A percentile compares a stretch with the other conserved stretches of the same genome.
These are phyloP conservation scores for Lethrus apterus DNA, from an alignment of 1,140 invertebrate species.

Conservation along the genomic window DNA sequence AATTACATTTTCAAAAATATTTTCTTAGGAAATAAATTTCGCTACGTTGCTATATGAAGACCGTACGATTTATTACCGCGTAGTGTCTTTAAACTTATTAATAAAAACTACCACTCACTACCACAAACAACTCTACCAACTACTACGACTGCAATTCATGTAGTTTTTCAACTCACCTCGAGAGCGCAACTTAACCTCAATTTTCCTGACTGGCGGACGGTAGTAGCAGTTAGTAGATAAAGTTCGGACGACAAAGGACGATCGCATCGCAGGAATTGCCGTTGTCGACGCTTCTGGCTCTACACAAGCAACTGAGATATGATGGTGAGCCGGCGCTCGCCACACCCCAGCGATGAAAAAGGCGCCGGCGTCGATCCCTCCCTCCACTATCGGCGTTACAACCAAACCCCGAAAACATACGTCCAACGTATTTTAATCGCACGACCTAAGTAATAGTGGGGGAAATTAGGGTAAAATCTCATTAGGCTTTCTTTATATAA, in stretches of 20 bases:
- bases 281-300: conserved; percentile 21
- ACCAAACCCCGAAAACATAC: conserved; percentile 15
- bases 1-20: no score
- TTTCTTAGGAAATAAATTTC: no score
- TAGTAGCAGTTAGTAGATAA: not conserved
- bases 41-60: no score
- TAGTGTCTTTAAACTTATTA: no score
- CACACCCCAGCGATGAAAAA: conserved; percentile 29
- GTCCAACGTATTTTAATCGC: conserved; percentile 11
- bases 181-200: conserved; percentile 13
- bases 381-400: conserved; percentile 4
- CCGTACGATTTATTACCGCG: no score
- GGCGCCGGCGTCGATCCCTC: conserved; percentile 31
- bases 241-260: conserved; percentile 4
- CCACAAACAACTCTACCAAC: no score
- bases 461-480: conserved; percentile 11
- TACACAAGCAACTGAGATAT: conserved; percentile 32
- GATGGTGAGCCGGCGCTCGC: conserved; percentile 30
- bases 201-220: no score
- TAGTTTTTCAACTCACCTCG: conserved; percentile 12
- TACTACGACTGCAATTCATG: no score
- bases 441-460: conserved; percentile 5
- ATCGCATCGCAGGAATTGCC: conserved; percentile 4
- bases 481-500: no score
- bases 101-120: no score